Evolutionary conservation across 2,113 vertebrate species (phyloP), one percentile per base, ranked within the genome.

Genomic region (Nyctibius bracteatus): DNA sequence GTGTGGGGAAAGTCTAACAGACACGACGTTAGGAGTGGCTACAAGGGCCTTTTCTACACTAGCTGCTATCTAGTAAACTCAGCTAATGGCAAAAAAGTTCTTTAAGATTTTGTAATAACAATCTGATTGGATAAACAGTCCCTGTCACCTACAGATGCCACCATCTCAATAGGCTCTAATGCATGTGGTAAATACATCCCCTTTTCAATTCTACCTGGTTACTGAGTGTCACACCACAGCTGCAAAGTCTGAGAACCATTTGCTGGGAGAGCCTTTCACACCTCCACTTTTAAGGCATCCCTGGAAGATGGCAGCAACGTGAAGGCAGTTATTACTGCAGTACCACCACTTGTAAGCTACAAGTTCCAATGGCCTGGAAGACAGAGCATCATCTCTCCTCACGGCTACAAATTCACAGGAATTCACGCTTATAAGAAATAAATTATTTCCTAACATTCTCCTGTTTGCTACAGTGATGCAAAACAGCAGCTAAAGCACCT

Each of bases 401-500:
- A 31, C 0, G 4, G 28, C 52, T 85, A 18, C 37, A 67, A n/a
- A 81, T 67, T 88, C 87, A 51, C 9, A 86, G 70, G 62, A 92
- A 82, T 80, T 75, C 44, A 54, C 2, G 7, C 33, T 88, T 73
- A 51, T 3, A 70, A 85, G 70, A 93, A 95, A 87, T 68, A 74
- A 83, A 66, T 66, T 16, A 30, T 44, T 86, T 77, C 51, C 93
- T 55, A 86, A 66, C 6, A 3, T 35, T 15, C 46, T 96, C 59
- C 9, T 9, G 39, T 94, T 81, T 51, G n/a, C 46, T 67, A n/a
- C 75, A 86, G 55, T 52, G 73, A 88, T 44, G 66, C 28, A 88
- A 92, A 93, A 13, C 70, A 94, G 90, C 90, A 92, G 93, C 74
- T 85, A 79, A 80, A 77, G 63, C 94, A 96, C 94, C 93, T 95